phyloP scores from a whole-genome alignment of 2,888 invertebrate species.

The Melinaea menophilus region DNA sequence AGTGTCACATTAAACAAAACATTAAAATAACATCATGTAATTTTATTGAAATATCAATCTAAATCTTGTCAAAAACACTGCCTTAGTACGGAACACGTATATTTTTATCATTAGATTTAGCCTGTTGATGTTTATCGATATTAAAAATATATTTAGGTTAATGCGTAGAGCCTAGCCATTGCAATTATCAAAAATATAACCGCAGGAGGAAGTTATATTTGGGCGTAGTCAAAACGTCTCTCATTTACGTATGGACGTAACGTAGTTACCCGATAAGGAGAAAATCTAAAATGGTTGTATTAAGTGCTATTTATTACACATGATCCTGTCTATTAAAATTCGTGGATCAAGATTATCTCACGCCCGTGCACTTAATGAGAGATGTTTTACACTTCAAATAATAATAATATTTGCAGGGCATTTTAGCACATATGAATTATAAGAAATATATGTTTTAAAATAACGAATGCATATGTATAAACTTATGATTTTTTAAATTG shows the following conservation, averaged over 20 bases:
- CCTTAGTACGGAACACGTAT: conserved; percentile 48
- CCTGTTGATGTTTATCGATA: conserved; percentile 44
- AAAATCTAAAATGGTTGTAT: background rate
- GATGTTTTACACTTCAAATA: no score
- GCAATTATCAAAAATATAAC: background rate
- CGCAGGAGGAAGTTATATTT: background rate
- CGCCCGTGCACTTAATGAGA: no score
- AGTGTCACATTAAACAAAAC: no score
- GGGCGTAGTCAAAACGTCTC: background rate
- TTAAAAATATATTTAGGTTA: conserved; percentile 25
- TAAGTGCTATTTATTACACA: background rate
- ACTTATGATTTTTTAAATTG: background rate
- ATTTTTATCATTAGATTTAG: conserved; percentile 43
- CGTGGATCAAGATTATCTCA: no score
- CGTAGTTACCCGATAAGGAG: background rate
- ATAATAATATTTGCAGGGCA: no score
- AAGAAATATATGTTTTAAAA: background rate
- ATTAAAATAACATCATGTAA: background rate
- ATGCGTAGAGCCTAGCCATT: conserved; percentile 8
- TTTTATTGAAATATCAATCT: conserved; percentile 17
- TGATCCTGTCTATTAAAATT: no score
- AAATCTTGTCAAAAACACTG: conserved; percentile 41
- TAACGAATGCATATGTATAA: background rate
- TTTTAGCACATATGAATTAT: no score
- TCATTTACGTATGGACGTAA: background rate